Conservation (phyloP, 2,888 invertebrate genomes). For the Platyscelio sp. region DNA sequence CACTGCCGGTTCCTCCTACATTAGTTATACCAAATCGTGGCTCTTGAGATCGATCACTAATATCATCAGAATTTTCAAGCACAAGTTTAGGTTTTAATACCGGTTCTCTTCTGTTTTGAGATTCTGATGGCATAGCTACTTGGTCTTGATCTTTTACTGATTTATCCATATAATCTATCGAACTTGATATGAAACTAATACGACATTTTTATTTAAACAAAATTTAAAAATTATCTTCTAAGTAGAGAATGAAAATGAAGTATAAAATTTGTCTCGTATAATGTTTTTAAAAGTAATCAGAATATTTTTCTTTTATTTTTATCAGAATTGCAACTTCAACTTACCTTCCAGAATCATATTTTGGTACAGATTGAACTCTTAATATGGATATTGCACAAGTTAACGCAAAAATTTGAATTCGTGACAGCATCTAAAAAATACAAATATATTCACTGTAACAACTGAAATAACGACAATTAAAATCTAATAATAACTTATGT, state of each 20-base stretch:
- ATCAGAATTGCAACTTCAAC: conserved; percentile 36
- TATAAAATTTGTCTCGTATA: no score
- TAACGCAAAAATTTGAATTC: conserved; percentile 56
- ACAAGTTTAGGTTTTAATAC: conserved; percentile 59
- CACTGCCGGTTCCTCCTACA: conserved; percentile 81
- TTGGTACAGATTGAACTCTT: conserved; percentile 78
- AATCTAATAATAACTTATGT: no score
- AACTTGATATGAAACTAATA: conserved; percentile 85
- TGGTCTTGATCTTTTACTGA: conserved; percentile 79
- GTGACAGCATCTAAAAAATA: conserved; percentile 73
- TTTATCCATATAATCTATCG: conserved; percentile 80
- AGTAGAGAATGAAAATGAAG: not conserved
- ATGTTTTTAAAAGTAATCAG: no score
- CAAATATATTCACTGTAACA: not conserved
- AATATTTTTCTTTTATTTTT: no score
- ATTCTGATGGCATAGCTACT: conserved; percentile 79
- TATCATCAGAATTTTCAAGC: conserved; percentile 74
- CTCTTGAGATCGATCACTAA: conserved; percentile 81
- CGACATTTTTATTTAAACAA: no score
- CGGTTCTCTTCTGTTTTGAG: conserved; percentile 74
- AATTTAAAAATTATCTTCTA: no score
- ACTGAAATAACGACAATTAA: no score
- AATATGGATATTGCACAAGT: conserved; percentile 60
- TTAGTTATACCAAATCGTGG: conserved; percentile 84
- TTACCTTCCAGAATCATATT: conserved; percentile 82